These are phyloP conservation scores for Aldabrachelys gigantea DNA, from an alignment of 2,113 vertebrate genomes.

Conservation along the genomic window DNA sequence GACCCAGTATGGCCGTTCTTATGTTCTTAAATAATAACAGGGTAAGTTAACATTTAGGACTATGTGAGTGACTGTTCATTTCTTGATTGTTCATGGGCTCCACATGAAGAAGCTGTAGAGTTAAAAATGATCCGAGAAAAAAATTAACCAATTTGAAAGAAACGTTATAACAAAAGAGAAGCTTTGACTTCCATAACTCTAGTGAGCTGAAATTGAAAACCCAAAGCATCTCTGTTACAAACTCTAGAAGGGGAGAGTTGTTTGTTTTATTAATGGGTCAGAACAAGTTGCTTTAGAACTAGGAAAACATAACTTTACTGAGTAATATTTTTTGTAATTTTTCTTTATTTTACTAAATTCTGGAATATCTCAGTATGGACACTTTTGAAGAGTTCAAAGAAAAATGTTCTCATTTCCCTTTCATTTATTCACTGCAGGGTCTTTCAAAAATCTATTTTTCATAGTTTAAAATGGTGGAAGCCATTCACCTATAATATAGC, in stretches of 20 bases:
- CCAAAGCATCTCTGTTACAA: neutral
- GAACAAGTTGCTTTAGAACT: neutral
- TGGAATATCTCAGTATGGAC: neutral
- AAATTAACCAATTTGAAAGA: neutral
- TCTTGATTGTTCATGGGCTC: neutral
- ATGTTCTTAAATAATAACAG: neutral
- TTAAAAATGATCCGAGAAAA: slow-evolving; percentile 17
- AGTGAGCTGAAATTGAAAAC: neutral
- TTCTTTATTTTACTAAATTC: neutral
- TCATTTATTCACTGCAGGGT: neutral
- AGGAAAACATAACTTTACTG: neutral
- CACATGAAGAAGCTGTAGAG: slow-evolving; percentile 60
- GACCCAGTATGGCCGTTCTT: too few species aligned
- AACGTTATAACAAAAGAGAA: neutral
- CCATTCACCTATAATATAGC: neutral
- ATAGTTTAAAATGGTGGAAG: neutral
- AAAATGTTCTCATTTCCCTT: neutral
- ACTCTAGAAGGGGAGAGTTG: neutral
- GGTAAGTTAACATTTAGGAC: neutral
- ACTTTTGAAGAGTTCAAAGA: neutral
- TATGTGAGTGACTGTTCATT: neutral
- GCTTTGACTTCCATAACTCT: accelerated
- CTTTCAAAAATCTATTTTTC: neutral
- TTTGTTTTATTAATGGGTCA: neutral
- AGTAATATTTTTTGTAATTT: neutral